A percentile compares a stretch with the other conserved stretches of the same genome.
Evolutionary conservation across 2,888 invertebrate species (phyloP).

Genomic region (Schrankia costaestrigalis): DNA sequence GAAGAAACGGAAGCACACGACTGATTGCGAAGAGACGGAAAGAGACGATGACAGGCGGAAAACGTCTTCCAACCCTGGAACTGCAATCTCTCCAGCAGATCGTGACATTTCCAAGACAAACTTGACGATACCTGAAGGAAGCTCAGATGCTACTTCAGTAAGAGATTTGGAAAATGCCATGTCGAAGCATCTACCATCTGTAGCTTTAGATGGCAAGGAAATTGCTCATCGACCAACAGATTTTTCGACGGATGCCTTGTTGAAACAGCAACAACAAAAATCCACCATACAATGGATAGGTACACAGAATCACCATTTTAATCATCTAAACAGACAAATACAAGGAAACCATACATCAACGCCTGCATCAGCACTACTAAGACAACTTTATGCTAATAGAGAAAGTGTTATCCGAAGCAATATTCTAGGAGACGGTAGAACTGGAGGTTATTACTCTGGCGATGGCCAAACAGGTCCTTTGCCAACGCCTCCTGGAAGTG

Average conservation of each 20-base stretch:
- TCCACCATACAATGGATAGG: slow-evolving; percentile 97
- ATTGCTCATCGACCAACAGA: slow-evolving; percentile 88
- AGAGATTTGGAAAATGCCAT: slow-evolving; percentile 97
- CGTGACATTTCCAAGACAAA: slow-evolving; percentile 66
- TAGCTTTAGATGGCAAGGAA: slow-evolving; percentile 75
- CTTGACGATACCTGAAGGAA: slow-evolving; percentile 61
- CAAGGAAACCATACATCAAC: slow-evolving; percentile 81
- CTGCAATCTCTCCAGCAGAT: slow-evolving; percentile 67
- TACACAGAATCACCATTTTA: slow-evolving; percentile 85
- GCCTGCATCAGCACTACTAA: slow-evolving; percentile 93
- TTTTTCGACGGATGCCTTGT: slow-evolving; percentile 91
- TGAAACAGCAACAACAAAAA: slow-evolving; percentile 89
- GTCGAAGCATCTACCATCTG: slow-evolving; percentile 93
- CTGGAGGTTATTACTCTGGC: slow-evolving; percentile 74
- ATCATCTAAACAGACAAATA: slow-evolving; percentile 82
- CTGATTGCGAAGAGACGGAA: slow-evolving; percentile 65
- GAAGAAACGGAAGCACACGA: slow-evolving; percentile 74
- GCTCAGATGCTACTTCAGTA: slow-evolving; percentile 83
- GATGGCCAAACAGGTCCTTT: slow-evolving; percentile 86
- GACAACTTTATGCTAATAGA: slow-evolving; percentile 95
- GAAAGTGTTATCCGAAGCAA: slow-evolving; percentile 97
- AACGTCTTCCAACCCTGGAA: slow-evolving; percentile 65
- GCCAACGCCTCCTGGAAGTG: slow-evolving; percentile 95
- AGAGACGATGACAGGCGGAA: slow-evolving; percentile 72
- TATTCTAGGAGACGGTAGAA: slow-evolving; percentile 76